Base-by-base conservation (phyloP, 2,797 vertebrate genomes). In the Antrozous pallidus region DNA sequence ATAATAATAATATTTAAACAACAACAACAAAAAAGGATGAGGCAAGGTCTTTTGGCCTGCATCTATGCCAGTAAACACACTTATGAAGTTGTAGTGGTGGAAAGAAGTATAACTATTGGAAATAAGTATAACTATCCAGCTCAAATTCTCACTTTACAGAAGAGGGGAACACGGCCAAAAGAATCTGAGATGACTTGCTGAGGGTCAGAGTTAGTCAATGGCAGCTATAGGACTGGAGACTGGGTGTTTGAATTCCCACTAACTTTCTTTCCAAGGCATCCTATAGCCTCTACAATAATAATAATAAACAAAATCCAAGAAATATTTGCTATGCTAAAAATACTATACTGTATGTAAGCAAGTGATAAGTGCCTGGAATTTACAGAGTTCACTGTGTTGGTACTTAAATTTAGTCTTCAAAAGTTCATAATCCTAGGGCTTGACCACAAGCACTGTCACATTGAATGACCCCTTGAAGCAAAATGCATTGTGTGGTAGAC, bases 141-240 rank as follows among this genome's bases (percentile, higher is more conserved):
- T 31, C 56, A 95, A 81, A 58, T 16, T 56, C 31, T 85, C 12
- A 75, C 80, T 87, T 75, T 58, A 42, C 40, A 73, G 82, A 91
- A 71, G 5, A 82, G 31, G 3, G 65, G 18, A 85, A 24, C 1
- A 18, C 31, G 69, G 18, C 70, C 69, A 90, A 31, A 83, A 67
- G 54, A 77, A 8, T 3, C 89, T 79, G 38, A 93, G 80, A 74
- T 87, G 69, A 86, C 93, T 95, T 87, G 49, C 13, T 73, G 54
- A 84, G 40, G 51, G 47, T 95, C 63, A 79, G 40, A 71, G 42
- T 31, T 94, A 94, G 90, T 91, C 77, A 73, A 28, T 75, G 31
- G 38, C 84, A 96, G 65, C 89, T 78, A 33, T 3, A 80, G 28
- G 40, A 56, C 40, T 94, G 49, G 11, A 91, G 89, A 6, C 20